These are phyloP conservation scores for Himalopsyche anomala DNA, from an alignment of 2,888 invertebrate genomes.

Conservation along the genomic window DNA sequence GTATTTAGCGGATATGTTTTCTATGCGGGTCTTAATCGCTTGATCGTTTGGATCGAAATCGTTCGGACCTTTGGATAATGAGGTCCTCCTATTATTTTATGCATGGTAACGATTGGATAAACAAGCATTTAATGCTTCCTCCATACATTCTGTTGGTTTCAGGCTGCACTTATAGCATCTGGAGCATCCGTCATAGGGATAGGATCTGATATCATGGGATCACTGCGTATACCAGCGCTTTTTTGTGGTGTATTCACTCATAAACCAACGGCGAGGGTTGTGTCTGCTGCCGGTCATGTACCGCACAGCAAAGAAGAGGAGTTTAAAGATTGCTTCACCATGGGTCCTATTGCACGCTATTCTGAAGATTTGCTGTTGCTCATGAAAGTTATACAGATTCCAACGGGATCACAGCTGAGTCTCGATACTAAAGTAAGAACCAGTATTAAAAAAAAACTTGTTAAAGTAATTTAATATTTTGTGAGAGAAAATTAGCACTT, in stretches of 20 bases:
- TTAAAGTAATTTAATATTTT: too few relatives aligned
- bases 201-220: constrained; percentile 92
- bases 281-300: constrained; percentile 82
- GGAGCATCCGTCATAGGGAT: constrained; percentile 89
- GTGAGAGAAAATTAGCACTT: too few relatives aligned
- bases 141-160: constrained; percentile 38
- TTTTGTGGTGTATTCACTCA: constrained; percentile 93
- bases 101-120: not conserved
- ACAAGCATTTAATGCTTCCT: too few relatives aligned
- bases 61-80: too few relatives aligned
- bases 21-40: too few relatives aligned
- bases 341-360: constrained; percentile 93
- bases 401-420: constrained; percentile 72
- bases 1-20: too few relatives aligned
- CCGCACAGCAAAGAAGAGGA: constrained; percentile 79
- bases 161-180: constrained; percentile 84
- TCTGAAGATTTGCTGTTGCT: constrained; percentile 88
- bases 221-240: constrained; percentile 89
- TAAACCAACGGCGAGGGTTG: constrained; percentile 85
- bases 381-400: constrained; percentile 82
- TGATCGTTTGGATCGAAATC: too few relatives aligned
- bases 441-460: not conserved
- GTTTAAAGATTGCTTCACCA: constrained; percentile 84
- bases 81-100: not conserved
- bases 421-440: constrained; percentile 72